phyloP scores from a whole-genome alignment of 2,888 invertebrate genomes.

The Masnerella sp. region DNA sequence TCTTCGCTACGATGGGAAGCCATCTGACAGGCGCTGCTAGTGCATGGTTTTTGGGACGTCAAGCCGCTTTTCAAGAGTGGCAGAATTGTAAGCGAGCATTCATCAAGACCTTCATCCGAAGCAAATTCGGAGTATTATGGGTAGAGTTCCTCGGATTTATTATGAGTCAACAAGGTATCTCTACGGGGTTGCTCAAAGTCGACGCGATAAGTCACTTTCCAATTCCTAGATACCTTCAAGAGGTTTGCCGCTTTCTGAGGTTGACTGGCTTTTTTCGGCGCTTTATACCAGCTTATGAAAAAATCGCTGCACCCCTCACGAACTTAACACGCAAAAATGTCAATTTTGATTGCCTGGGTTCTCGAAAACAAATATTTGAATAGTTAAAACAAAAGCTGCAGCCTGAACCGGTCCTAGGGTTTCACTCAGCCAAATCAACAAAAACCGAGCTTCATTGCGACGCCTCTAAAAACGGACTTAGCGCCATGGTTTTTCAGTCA shows the following conservation, averaged over 20 bases:
- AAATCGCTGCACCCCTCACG: conserved; percentile 1
- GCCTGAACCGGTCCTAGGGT: neutral
- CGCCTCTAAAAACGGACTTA: neutral
- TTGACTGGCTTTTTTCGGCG: conserved; percentile 6
- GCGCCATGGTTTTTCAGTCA: neutral
- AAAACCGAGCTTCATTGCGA: neutral
- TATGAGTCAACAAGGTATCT: conserved; percentile 36
- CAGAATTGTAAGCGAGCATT: too few species aligned
- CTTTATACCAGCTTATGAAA: conserved; percentile 11
- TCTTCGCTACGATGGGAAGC: too few species aligned
- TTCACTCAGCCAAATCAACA: neutral
- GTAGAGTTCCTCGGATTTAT: neutral
- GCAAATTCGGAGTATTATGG: too few species aligned
- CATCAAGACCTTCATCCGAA: too few species aligned
- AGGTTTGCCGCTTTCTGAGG: conserved; percentile 25
- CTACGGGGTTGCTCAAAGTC: conserved; percentile 35
- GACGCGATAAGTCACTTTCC: conserved; percentile 19
- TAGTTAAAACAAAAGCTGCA: neutral
- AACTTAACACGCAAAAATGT: neutral
- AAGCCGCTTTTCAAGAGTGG: too few species aligned
- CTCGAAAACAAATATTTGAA: neutral
- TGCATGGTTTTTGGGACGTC: too few species aligned
- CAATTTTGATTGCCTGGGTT: neutral
- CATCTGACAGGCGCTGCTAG: too few species aligned
- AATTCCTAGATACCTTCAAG: conserved; percentile 18